Evolutionary conservation across 1,140 invertebrate species (phyloP).

Genomic region (Whitmania pigra): DNA sequence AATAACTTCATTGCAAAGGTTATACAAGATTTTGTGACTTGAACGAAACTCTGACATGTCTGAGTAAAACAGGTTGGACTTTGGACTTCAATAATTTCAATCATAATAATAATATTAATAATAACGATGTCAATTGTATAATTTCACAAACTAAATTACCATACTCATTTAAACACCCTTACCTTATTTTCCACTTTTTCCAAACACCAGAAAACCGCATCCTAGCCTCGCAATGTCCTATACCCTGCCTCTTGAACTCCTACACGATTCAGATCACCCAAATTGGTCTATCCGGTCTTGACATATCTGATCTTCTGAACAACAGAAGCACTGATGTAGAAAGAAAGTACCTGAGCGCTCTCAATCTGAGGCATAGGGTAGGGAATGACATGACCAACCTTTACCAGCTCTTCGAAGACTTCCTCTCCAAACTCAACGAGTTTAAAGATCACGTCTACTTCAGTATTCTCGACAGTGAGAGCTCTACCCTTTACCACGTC

Average conservation of each 20-base stretch:
- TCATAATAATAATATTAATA: neutral
- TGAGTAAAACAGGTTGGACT: neutral
- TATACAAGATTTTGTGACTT: neutral
- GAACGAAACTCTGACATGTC: neutral
- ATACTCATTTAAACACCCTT: neutral
- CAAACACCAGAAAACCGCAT: neutral
- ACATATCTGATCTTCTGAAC: neutral
- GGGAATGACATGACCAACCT: neutral
- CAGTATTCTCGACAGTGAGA: neutral
- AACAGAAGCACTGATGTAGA: neutral
- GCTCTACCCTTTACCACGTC: neutral
- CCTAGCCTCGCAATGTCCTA: neutral
- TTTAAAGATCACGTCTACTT: slow-evolving; percentile 4
- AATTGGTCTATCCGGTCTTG: neutral
- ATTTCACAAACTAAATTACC: neutral
- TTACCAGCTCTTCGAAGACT: neutral
- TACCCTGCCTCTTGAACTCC: neutral
- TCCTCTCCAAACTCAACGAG: neutral
- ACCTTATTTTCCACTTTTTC: neutral
- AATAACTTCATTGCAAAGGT: no score
- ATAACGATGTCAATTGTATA: neutral
- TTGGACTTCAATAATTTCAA: neutral
- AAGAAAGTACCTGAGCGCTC: neutral
- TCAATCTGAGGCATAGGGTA: neutral
- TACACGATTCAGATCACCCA: slow-evolving; percentile 4